Evolutionary conservation across 2,113 vertebrate species (phyloP).

Genomic region (Aphyosemion australe): DNA sequence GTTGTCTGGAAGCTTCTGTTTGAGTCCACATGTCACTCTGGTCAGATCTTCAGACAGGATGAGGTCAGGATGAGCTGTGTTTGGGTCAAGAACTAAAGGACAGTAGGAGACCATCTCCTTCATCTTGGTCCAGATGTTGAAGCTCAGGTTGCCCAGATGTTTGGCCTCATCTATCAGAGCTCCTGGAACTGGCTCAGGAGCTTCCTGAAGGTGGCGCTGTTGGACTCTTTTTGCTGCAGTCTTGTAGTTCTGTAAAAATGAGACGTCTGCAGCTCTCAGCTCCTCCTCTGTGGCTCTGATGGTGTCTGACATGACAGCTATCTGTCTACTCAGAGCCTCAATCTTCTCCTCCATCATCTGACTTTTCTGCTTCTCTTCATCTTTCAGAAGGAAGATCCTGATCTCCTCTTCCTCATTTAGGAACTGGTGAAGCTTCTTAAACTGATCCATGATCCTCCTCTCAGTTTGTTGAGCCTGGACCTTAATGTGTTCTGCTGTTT

Average conservation of each 20-base stretch:
- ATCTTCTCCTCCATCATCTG: neutral
- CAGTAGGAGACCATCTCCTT: neutral
- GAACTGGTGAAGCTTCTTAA: neutral
- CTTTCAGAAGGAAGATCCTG: neutral
- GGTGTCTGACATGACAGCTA: neutral
- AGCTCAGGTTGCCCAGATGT: neutral
- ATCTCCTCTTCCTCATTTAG: neutral
- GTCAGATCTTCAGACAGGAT: neutral
- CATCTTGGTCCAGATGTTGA: neutral
- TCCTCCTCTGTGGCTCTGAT: neutral
- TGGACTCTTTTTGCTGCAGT: neutral
- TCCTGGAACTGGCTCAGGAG: neutral
- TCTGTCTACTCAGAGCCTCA: neutral
- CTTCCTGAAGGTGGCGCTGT: neutral
- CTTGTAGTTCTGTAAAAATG: neutral
- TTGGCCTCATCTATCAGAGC: neutral
- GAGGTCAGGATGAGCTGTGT: neutral
- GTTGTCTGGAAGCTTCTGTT: neutral
- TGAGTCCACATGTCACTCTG: neutral
- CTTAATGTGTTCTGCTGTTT: neutral
- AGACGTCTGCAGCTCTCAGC: neutral
- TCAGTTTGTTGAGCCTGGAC: neutral
- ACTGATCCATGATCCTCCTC: neutral
- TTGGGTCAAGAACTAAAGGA: neutral
- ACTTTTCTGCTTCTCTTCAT: neutral